Evolutionary conservation across 1,140 invertebrate species (phyloP).

Genomic region (Drosophila asahinai): DNA sequence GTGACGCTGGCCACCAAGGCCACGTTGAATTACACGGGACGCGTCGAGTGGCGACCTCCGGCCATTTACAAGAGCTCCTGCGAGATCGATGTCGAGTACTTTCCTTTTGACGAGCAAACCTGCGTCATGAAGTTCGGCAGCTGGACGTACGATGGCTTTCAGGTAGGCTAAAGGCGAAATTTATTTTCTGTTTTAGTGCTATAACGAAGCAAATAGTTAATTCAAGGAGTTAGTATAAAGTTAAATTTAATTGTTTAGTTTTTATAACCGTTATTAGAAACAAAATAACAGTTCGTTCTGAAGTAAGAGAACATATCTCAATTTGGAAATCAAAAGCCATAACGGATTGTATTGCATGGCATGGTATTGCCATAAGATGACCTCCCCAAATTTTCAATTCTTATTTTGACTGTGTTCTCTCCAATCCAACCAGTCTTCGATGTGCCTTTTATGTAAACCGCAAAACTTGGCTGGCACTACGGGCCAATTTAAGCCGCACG

Average conservation of each 20-base stretch:
- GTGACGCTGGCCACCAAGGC: slow-evolving; percentile 98
- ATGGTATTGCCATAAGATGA: not conserved
- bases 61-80: slow-evolving; percentile 98
- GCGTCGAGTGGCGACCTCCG: slow-evolving; percentile 98
- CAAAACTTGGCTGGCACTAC: slow-evolving; percentile 24
- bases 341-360: not conserved
- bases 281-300: too few relatives aligned
- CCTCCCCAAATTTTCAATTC: slow-evolving; percentile 26
- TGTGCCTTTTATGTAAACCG: slow-evolving; percentile 21
- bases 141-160: slow-evolving; percentile 97
- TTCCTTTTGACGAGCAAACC: slow-evolving; percentile 98
- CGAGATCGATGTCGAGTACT: slow-evolving; percentile 98
- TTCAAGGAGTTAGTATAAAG: not conserved
- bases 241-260: not conserved
- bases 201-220: not conserved
- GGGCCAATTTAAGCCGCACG: slow-evolving; percentile 34
- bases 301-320: too few relatives aligned
- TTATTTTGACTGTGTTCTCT: not conserved
- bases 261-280: too few relatives aligned
- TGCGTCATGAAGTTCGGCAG: slow-evolving; percentile 98
- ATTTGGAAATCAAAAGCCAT: not conserved
- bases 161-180: slow-evolving; percentile 87
- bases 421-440: slow-evolving; percentile 23
- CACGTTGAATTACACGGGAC: slow-evolving; percentile 95
- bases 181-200: not conserved